Base-by-base conservation (phyloP, 2,797 vertebrate species). In the Anas georgica region DNA sequence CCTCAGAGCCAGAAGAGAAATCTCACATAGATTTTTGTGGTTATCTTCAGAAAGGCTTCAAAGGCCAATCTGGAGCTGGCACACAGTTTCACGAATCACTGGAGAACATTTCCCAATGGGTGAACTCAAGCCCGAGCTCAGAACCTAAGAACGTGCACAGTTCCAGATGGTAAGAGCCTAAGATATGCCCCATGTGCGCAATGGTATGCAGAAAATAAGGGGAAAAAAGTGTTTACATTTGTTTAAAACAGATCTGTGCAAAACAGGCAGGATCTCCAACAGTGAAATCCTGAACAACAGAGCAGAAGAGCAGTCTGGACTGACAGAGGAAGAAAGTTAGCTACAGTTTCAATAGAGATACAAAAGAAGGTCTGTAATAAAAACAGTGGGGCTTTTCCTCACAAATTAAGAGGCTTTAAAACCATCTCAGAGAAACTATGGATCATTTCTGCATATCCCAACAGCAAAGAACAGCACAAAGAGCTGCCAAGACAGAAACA, bases 71-170 rank as follows among this genome's bases (percentile, higher is more conserved):
- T 58, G 59, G 59, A 93, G 64, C 55, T 75, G 46, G 56, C 39
- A 17, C 11, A 17, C 17, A 72, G 33, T 45, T 73, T 68, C 54
- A 8, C 8, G 41, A 70, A 33, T 50, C 46, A 37, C 58, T 31
- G 33, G 25, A 67, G 58, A 33, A 8, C 25, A n/a, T 26, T 73
- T 55, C 59, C 39, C 50, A 45, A n/a, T 2, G 21, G 29, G 13
- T 72, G n/a, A 76, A 41, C 28, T 76, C 39, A 55, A 83, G 64
- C 33, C 59, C 68, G 59, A 83, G 64, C 64, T 86, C 39, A 80
- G 33, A 45, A 43, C 16, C 66, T 83, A 70, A 35, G 74, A 83
- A 16, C 39, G 68, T 63, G 46, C 12, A 26, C n/a, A 37, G 33
- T 31, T 72, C 59, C 73, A 89, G 64, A 22, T 68, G 85, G 43